Percentiles rank a stretch among this genome's conserved stretches.
phyloP scores from a whole-genome alignment of 1,140 invertebrate genomes.

The Bombus ignitus region DNA sequence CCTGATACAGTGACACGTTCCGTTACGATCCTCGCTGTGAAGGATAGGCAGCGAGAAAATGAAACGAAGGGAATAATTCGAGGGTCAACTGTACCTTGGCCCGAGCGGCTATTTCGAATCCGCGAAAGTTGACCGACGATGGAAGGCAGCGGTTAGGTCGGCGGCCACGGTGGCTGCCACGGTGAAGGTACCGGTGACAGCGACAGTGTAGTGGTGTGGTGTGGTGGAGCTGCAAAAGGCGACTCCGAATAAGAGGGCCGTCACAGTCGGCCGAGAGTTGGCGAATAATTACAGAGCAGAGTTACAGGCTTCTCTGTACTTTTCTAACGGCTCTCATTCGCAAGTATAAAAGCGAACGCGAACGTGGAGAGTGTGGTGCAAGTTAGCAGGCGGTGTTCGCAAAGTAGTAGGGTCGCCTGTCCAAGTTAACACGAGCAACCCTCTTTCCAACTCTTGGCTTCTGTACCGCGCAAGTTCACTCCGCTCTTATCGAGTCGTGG shows the following conservation, averaged over 20 bases:
- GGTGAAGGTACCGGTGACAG: background rate
- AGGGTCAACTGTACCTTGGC: background rate
- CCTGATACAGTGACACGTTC: background rate
- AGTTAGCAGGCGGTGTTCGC: background rate
- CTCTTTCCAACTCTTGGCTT: background rate
- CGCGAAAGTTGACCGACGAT: background rate
- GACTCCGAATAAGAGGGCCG: constrained; percentile 65
- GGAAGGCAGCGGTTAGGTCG: background rate
- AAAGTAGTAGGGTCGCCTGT: background rate
- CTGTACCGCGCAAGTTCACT: too few species aligned
- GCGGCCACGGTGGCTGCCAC: background rate
- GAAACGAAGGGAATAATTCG: background rate
- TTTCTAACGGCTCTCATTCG: constrained; percentile 22
- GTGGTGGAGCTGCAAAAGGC: constrained; percentile 57
- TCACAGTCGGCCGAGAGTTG: constrained; percentile 25
- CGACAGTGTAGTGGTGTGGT: background rate
- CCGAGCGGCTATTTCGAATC: background rate
- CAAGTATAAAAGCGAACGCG: background rate
- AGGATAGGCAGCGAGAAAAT: too few species aligned
- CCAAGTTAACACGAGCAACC: too few species aligned
- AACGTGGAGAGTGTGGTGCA: background rate
- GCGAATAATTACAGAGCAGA: constrained; percentile 66
- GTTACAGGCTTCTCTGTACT: constrained; percentile 57
- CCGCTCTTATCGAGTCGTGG: too few species aligned
- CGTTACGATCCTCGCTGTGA: background rate